Conservation (phyloP, 2,797 vertebrate species). For the Phoeniculus purpureus region DNA sequence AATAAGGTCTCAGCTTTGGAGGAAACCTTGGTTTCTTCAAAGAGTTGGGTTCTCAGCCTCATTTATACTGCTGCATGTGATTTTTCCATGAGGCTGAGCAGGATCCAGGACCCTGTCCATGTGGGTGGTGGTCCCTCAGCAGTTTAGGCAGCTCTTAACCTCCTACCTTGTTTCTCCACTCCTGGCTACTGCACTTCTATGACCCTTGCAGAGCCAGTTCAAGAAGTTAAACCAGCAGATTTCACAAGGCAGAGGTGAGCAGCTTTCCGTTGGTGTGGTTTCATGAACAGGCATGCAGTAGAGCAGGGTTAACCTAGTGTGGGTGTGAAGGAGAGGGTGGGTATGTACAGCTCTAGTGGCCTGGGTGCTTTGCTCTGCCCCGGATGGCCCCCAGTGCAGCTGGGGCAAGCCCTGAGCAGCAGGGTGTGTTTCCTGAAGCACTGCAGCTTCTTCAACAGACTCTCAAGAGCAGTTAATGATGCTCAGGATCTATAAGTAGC, state of each 20-base stretch:
- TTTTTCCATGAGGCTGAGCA: background rate
- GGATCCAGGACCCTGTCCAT: background rate
- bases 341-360: too few relatives aligned
- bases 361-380: background rate
- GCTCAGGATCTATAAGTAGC: background rate
- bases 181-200: fast-evolving
- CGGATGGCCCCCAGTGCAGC: background rate
- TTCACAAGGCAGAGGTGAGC: background rate
- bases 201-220: background rate
- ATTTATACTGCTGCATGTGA: background rate
- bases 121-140: background rate
- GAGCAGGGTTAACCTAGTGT: background rate
- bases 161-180: background rate
- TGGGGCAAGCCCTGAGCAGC: background rate
- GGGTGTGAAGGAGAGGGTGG: background rate
- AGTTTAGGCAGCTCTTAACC: background rate
- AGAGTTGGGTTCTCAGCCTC: background rate
- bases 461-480: background rate
- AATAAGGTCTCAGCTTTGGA: background rate
- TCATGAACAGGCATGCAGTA: too few relatives aligned
- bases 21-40: background rate
- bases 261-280: background rate
- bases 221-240: background rate
- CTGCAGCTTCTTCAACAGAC: fast-evolving
- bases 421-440: background rate